Evolutionary conservation across 2,797 vertebrate genomes (phyloP).

Genomic region (Cottoperca gobio): DNA sequence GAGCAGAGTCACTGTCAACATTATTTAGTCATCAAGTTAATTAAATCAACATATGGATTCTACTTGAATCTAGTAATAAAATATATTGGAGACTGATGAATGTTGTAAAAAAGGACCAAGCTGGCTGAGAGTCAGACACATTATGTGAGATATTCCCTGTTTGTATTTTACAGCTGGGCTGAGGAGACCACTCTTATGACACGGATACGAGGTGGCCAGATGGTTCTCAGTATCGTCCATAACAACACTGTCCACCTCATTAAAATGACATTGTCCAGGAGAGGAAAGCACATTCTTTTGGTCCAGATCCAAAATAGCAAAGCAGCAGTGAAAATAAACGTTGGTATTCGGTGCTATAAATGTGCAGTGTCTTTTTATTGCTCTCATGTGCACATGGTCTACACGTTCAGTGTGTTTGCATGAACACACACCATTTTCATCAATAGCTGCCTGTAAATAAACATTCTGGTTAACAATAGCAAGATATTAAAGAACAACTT

Average conservation of each 20-base stretch:
- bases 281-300: conserved; percentile 60
- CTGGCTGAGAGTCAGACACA: conserved; percentile 58
- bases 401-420: conserved; percentile 12
- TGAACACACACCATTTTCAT: conserved; percentile 14
- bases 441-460: conserved; percentile 7
- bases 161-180: conserved; percentile 71
- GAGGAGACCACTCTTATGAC: conserved; percentile 70
- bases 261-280: conserved; percentile 73
- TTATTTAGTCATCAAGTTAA: conserved; percentile 50
- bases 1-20: conserved; percentile 38
- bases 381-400: conserved; percentile 19
- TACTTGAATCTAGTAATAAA: conserved; percentile 36
- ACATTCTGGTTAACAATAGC: not conserved
- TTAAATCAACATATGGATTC: conserved; percentile 45
- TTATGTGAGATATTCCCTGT: conserved; percentile 68
- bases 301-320: conserved; percentile 54
- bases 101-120: conserved; percentile 54
- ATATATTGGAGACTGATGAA: conserved; percentile 34
- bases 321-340: conserved; percentile 36
- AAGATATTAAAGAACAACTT: not conserved
- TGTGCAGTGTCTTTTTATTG: conserved; percentile 21
- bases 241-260: conserved; percentile 70
- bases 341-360: conserved; percentile 32
- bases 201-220: conserved; percentile 70
- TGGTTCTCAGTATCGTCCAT: conserved; percentile 65